Evolutionary conservation across 2,888 invertebrate genomes (phyloP).

Genomic region (Chrysomela aeneicollis): DNA sequence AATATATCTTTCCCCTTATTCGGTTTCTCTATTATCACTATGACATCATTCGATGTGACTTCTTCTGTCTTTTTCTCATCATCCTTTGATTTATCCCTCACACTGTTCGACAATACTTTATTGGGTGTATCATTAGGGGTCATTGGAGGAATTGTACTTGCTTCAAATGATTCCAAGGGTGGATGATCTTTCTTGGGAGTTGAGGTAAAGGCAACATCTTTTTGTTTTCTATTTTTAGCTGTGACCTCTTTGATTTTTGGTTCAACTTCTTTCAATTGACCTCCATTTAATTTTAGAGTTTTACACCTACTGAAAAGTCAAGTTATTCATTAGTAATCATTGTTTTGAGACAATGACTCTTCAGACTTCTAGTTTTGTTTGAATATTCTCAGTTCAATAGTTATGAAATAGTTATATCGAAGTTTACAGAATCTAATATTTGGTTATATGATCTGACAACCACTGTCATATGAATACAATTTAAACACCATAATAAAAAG

Average conservation of each 20-base stretch:
- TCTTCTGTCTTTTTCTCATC: not conserved
- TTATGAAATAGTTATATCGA: too few species aligned
- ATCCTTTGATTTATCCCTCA: not conserved
- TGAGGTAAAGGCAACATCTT: constrained; percentile 26
- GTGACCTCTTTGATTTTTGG: not conserved
- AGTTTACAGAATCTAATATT: too few species aligned
- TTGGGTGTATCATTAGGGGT: constrained; percentile 7
- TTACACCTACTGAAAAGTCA: not conserved
- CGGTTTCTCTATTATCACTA: not conserved
- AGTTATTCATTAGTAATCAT: too few species aligned
- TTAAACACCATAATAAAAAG: too few species aligned
- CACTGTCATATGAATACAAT: too few species aligned
- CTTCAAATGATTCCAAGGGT: constrained; percentile 8
- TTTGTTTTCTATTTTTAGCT: not conserved
- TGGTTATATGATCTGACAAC: too few species aligned
- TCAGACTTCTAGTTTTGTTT: too few species aligned
- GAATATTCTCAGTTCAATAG: too few species aligned
- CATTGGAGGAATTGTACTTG: not conserved
- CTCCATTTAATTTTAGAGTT: not conserved
- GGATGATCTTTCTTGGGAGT: constrained; percentile 28
- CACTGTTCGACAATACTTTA: not conserved
- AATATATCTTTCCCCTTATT: constrained; percentile 4
- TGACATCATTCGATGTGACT: not conserved
- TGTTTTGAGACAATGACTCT: too few species aligned
- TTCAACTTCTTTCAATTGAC: not conserved